Evolutionary conservation across 2,797 vertebrate genomes (phyloP).

Genomic region (Pipistrellus pygmaeus): DNA sequence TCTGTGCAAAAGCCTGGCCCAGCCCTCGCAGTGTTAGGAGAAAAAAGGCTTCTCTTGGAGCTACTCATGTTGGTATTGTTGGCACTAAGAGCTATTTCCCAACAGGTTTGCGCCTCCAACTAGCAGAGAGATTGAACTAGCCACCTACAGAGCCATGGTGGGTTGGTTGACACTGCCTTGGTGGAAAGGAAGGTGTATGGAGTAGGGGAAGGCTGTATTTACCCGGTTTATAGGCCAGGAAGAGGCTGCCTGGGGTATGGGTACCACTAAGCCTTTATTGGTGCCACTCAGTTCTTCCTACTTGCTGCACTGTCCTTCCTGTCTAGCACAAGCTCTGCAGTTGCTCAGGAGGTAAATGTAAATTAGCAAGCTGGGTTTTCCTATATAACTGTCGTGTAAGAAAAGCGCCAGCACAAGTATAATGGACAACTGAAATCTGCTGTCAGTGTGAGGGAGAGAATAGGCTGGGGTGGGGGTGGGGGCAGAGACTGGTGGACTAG

Average conservation of each 20-base stretch:
- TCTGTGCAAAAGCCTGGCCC: neutral
- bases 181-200: neutral
- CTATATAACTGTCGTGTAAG: neutral
- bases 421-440: neutral
- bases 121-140: neutral
- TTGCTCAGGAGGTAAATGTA: neutral
- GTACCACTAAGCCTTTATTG: neutral
- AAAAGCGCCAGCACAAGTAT: neutral
- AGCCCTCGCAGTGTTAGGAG: neutral
- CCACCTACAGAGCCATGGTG: neutral
- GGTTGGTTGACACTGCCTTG: neutral
- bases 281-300: neutral
- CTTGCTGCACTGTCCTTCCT: neutral
- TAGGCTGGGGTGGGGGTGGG: neutral
- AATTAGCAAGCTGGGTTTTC: slow-evolving; percentile 5
- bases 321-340: neutral
- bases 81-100: slow-evolving; percentile 12
- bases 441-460: neutral
- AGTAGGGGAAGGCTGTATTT: neutral
- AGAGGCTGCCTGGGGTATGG: neutral
- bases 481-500: neutral
- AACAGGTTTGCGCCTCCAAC: neutral
- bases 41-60: neutral
- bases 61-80: neutral
- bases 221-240: neutral